Percentiles rank a stretch among this genome's conserved stretches.
These are phyloP conservation scores for Frankliniella intonsa DNA, from an alignment of 2,888 invertebrate genomes.

Conservation along the genomic window DNA sequence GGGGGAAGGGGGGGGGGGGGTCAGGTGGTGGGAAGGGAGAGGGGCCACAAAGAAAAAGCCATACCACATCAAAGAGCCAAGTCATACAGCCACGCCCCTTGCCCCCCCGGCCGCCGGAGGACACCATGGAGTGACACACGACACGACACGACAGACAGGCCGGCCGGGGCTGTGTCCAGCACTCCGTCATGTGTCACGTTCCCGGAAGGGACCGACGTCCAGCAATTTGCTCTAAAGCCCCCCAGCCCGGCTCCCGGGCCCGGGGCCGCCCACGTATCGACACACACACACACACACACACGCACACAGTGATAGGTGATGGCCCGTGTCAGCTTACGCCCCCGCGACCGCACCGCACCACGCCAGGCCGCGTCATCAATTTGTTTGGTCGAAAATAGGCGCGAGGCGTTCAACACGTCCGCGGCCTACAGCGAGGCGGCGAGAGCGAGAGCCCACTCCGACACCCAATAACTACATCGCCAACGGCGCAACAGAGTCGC, in stretches of 20 bases:
- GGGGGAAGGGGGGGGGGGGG: not conserved
- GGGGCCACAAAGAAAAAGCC: not conserved
- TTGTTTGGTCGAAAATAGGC: not conserved
- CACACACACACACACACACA: not conserved
- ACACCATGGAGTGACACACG: not conserved
- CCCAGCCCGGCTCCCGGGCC: not conserved
- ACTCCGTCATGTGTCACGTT: not conserved
- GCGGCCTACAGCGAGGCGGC: not conserved
- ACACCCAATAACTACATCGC: not conserved
- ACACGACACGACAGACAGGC: not conserved
- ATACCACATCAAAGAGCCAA: not conserved
- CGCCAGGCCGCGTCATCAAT: not conserved
- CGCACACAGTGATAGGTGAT: not conserved
- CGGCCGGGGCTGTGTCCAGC: not conserved
- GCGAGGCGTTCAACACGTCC: not conserved
- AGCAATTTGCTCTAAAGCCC: not conserved
- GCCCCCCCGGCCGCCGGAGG: not conserved
- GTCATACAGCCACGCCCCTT: not conserved
- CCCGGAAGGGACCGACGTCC: not conserved
- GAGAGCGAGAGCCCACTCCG: not conserved
- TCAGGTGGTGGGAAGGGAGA: not conserved
- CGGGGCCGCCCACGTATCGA: not conserved
- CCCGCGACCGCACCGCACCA: not conserved
- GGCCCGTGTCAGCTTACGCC: not conserved
- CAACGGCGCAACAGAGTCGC: too few relatives aligned